These are phyloP conservation scores for Pandemis corylana DNA, from an alignment of 2,888 invertebrate genomes.

Conservation along the genomic window DNA sequence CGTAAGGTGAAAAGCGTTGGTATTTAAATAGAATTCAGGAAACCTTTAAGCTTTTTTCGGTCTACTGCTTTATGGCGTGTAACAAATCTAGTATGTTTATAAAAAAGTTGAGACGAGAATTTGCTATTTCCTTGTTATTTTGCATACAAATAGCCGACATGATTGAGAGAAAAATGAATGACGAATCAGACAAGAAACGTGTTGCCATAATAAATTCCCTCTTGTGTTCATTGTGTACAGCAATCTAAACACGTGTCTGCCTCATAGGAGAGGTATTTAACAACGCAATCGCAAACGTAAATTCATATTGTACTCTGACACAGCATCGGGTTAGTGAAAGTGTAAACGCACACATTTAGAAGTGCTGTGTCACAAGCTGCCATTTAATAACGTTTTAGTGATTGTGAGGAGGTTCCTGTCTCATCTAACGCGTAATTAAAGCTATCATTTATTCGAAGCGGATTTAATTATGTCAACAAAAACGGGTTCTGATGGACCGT, in stretches of 20 bases:
- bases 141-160: slow-evolving; percentile 15
- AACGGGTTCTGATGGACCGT: slow-evolving; percentile 11
- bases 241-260: slow-evolving; percentile 33
- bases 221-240: slow-evolving; percentile 30
- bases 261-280: slow-evolving; percentile 31
- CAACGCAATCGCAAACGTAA: slow-evolving; percentile 48
- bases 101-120: neutral
- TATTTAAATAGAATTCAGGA: slow-evolving; percentile 30
- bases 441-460: slow-evolving; percentile 19
- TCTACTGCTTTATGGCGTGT: neutral
- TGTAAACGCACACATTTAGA: slow-evolving; percentile 53
- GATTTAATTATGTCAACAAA: slow-evolving; percentile 29
- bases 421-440: slow-evolving; percentile 20
- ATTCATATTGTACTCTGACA: slow-evolving; percentile 51
- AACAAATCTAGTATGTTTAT: neutral
- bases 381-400: slow-evolving; percentile 46
- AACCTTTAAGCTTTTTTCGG: slow-evolving; percentile 29
- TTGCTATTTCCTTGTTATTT: neutral
- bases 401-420: slow-evolving; percentile 18
- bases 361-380: slow-evolving; percentile 48
- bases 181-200: slow-evolving; percentile 22
- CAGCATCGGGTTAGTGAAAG: slow-evolving; percentile 55
- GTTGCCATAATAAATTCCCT: slow-evolving; percentile 34
- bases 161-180: slow-evolving; percentile 18
- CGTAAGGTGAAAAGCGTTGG: slow-evolving; percentile 56